These are phyloP conservation scores for Nymphalis c-album DNA, from an alignment of 2,888 invertebrate genomes.

Conservation along the genomic window DNA sequence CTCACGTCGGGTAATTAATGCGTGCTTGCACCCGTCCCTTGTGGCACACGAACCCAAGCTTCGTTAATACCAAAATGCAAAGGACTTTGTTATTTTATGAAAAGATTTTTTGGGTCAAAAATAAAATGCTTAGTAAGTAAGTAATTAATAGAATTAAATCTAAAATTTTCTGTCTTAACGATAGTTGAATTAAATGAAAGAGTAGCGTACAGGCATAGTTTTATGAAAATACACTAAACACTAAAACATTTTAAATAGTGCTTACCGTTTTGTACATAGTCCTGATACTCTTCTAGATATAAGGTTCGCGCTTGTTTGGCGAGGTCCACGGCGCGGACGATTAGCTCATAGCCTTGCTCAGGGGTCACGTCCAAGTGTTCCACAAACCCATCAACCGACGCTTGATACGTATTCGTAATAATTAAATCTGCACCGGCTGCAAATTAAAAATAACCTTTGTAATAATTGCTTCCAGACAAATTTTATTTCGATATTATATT, in stretches of 20 bases:
- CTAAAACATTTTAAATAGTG: slow-evolving; percentile 17
- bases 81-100: slow-evolving; percentile 64
- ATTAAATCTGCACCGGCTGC: slow-evolving; percentile 93
- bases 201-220: no score
- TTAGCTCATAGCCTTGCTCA: slow-evolving; percentile 86
- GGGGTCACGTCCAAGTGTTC: slow-evolving; percentile 86
- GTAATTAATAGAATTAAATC: no score
- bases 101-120: slow-evolving; percentile 14
- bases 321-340: slow-evolving; percentile 86
- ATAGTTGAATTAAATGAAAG: no score
- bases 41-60: slow-evolving; percentile 58
- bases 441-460: neutral
- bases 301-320: slow-evolving; percentile 86
- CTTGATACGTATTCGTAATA: slow-evolving; percentile 95
- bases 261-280: slow-evolving; percentile 63
- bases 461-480: neutral
- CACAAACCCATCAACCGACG: slow-evolving; percentile 88
- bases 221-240: no score
- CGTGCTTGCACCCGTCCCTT: slow-evolving; percentile 75
- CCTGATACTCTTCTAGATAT: slow-evolving; percentile 81
- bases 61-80: slow-evolving; percentile 65
- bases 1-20: slow-evolving; percentile 75
- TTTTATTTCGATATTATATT: no score
- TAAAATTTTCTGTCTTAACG: no score
- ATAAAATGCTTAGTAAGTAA: no score